phyloP scores from a whole-genome alignment of 2,888 invertebrate genomes.

The Ischnura elegans region DNA sequence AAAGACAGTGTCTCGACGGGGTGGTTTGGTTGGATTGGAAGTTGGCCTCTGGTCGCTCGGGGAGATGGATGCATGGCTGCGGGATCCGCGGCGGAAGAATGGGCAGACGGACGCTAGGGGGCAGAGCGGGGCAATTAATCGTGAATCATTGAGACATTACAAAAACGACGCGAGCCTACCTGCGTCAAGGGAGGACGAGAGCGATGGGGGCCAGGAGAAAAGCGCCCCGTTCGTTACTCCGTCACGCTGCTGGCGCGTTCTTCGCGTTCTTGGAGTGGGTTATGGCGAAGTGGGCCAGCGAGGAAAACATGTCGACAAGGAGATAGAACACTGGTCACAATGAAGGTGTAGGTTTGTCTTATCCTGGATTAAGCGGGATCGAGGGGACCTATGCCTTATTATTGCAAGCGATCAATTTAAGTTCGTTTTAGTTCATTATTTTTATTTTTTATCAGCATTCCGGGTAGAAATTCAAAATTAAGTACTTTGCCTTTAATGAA shows the following conservation, averaged over 20 bases:
- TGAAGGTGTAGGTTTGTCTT: too few species aligned
- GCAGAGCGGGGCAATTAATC: conserved; percentile 44
- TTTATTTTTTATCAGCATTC: too few species aligned
- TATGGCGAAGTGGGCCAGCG: background rate
- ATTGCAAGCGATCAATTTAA: too few species aligned
- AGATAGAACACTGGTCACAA: too few species aligned
- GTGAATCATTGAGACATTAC: conserved; percentile 58
- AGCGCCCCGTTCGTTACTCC: background rate
- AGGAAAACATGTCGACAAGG: background rate
- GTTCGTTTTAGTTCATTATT: too few species aligned
- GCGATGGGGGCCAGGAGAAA: background rate
- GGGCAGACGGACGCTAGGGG: background rate
- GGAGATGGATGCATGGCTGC: background rate
- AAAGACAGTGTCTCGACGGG: background rate
- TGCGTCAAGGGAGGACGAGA: background rate
- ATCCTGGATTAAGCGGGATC: too few species aligned
- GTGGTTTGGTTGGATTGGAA: background rate
- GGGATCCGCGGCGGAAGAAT: background rate
- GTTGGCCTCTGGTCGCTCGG: background rate
- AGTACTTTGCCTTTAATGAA: too few species aligned
- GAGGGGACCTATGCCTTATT: too few species aligned
- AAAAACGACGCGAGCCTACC: background rate
- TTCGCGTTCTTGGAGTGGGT: background rate
- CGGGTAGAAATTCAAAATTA: too few species aligned
- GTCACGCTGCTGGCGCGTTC: background rate